A percentile compares a stretch with the other conserved stretches of the same genome.
Conservation (phyloP, 92 coral and sea anemone species). For the Porites evermanni region DNA sequence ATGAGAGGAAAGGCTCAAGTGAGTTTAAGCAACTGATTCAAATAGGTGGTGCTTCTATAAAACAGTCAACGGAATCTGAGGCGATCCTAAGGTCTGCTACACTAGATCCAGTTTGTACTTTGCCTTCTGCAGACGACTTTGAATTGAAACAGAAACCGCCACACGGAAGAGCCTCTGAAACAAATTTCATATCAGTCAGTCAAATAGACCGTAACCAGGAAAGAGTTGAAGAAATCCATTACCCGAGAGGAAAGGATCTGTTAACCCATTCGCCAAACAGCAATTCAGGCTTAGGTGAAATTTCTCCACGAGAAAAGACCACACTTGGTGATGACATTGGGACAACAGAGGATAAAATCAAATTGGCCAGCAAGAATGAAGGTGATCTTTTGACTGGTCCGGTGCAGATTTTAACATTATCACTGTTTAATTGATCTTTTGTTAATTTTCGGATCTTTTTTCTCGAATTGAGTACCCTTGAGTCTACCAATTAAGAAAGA, state of each 20-base stretch:
- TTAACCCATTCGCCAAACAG: no score
- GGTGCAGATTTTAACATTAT: no score
- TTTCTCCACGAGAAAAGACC: no score
- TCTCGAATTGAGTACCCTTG: not conserved
- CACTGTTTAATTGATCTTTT: no score
- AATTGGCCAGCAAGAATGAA: no score
- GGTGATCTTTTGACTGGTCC: no score
- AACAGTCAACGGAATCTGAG: not conserved
- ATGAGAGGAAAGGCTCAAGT: constrained; percentile 14
- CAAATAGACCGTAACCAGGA: not conserved
- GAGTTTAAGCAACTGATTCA: not conserved
- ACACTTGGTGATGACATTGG: no score
- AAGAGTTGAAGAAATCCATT: not conserved
- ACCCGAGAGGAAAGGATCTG: not conserved
- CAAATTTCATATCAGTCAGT: not conserved
- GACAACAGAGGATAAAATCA: no score
- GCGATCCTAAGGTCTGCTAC: not conserved
- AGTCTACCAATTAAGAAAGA: no score
- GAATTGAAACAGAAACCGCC: not conserved
- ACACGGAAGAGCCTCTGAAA: not conserved
- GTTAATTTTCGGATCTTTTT: no score
- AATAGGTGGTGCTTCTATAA: not conserved
- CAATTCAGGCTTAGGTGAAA: no score
- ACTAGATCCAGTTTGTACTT: no score
- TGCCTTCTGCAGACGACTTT: not conserved